These are phyloP conservation scores for Lasioglossum vierecki DNA, from an alignment of 2,888 invertebrate genomes.

Conservation along the genomic window DNA sequence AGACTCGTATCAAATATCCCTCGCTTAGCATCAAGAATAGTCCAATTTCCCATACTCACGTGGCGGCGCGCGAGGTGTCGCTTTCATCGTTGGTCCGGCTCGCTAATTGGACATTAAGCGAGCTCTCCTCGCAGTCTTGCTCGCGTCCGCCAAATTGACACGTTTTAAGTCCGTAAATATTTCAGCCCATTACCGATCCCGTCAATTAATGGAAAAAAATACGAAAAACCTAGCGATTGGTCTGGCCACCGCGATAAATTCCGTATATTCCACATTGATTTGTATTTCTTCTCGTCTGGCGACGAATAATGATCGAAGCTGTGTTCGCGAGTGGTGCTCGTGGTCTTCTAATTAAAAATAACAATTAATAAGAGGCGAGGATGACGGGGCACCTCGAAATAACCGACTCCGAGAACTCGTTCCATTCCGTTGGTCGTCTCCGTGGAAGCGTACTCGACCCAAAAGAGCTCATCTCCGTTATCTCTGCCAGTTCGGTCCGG, in stretches of 20 bases:
- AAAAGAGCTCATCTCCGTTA: conserved; percentile 39
- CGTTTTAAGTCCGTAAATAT: conserved; percentile 39
- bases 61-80: not conserved
- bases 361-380: conserved; percentile 34
- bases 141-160: conserved; percentile 33
- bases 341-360: conserved; percentile 34
- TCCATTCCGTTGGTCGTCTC: conserved; percentile 45
- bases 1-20: not conserved
- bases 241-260: not conserved
- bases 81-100: conserved; percentile 7
- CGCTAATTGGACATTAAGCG: conserved; percentile 47
- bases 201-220: conserved; percentile 18
- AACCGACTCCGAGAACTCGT: conserved; percentile 31
- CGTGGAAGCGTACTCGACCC: conserved; percentile 58
- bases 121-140: conserved; percentile 14
- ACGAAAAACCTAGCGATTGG: not conserved
- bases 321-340: not conserved
- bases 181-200: conserved; percentile 18
- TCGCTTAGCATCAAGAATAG: not conserved
- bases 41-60: conserved; percentile 8
- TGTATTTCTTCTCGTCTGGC: not conserved
- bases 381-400: not conserved
- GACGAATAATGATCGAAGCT: not conserved
- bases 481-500: conserved; percentile 26
- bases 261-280: not conserved